Percentiles rank a stretch among this genome's conserved stretches.
These are phyloP conservation scores for Baryphthengus martii DNA, from an alignment of 2,113 vertebrate genomes.

Conservation along the genomic window DNA sequence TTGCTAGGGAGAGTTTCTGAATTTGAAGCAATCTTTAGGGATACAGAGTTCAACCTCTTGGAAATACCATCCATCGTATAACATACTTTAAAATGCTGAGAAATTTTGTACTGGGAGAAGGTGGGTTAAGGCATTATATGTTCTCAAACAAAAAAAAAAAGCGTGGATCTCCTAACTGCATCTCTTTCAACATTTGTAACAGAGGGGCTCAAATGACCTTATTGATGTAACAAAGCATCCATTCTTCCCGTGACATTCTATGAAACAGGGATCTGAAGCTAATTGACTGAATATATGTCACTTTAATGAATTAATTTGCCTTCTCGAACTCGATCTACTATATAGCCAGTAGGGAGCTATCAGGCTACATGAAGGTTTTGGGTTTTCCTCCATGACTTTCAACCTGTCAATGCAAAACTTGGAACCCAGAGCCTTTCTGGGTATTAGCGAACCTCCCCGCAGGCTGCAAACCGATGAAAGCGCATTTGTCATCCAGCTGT, in stretches of 20 bases:
- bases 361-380: not conserved
- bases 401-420: not conserved
- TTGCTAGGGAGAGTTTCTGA: not conserved
- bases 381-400: not conserved
- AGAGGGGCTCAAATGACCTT: not conserved
- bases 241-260: not conserved
- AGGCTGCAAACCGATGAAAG: not conserved
- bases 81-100: not conserved
- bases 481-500: not conserved
- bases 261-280: not conserved
- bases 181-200: not conserved
- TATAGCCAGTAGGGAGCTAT: constrained; percentile 35
- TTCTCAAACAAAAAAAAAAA: not conserved
- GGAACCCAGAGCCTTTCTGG: not conserved
- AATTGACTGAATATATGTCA: constrained; percentile 37
- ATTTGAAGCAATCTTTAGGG: not conserved
- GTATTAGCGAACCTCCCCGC: not conserved
- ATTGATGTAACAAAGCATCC: constrained; percentile 21
- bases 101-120: not conserved
- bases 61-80: not conserved
- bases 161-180: not conserved
- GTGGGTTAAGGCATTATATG: not conserved
- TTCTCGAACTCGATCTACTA: constrained; percentile 20
- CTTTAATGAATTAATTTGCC: constrained; percentile 55
- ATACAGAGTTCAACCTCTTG: not conserved